These are phyloP conservation scores for Muntiacus reevesi DNA, from an alignment of 2,113 vertebrate species.

Conservation along the genomic window DNA sequence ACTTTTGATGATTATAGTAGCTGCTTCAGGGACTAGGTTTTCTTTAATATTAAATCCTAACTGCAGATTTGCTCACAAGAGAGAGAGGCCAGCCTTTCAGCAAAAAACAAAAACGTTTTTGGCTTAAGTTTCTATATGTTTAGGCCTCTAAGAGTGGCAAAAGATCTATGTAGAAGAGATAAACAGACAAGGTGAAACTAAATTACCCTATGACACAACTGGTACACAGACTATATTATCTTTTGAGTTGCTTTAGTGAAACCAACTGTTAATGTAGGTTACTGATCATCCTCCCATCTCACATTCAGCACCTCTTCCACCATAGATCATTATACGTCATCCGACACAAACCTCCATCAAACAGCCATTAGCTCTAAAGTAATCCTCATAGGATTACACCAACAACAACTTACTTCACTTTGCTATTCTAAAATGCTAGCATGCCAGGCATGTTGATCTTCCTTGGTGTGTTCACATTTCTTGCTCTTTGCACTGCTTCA, in stretches of 20 bases:
- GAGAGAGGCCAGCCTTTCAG: neutral
- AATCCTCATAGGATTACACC: neutral
- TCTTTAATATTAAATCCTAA: conserved; percentile 7
- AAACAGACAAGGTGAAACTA: neutral
- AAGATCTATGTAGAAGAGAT: neutral
- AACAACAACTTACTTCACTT: conserved; percentile 44
- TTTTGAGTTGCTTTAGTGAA: neutral
- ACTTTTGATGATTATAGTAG: neutral
- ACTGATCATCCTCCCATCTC: neutral
- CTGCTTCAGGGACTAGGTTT: neutral
- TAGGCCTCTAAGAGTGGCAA: neutral
- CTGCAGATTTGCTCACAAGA: conserved; percentile 3
- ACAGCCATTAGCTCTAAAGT: neutral
- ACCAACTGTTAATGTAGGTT: neutral
- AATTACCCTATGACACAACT: neutral
- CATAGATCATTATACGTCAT: neutral
- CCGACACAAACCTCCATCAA: neutral
- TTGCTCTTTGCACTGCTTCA: neutral
- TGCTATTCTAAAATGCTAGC: neutral
- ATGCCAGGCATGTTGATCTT: conserved; percentile 21
- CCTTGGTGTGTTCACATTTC: neutral
- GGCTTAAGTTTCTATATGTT: neutral
- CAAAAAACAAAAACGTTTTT: neutral
- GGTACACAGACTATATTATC: neutral
- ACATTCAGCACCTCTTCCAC: neutral